Evolutionary conservation across 2,888 invertebrate genomes (phyloP), one percentile per base, ranked within the genome.

Genomic region (Horisme vitalbata): DNA sequence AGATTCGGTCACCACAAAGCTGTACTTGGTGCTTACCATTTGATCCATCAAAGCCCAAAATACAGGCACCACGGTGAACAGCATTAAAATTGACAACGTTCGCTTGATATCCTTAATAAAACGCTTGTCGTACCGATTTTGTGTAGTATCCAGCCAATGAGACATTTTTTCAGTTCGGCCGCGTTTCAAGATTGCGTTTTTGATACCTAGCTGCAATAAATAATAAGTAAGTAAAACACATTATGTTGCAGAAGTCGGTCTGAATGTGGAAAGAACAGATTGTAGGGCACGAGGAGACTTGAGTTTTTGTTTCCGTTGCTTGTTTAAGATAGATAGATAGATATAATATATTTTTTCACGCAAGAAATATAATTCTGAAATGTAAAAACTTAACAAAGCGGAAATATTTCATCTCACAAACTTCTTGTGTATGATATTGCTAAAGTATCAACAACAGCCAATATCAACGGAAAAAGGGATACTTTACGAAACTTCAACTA

Each of bases 11-110:
- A 18, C 5, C 18, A 18, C 18, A 18, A 5, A 18, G 1, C 18
- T 18, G 6, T 18, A 2, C 1, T 4, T n/a, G 28, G 9, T 20
- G 13, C 7, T 7, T 71, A 93, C 93, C 91, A 95, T 95, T 76
- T 99, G 99, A 81, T 99, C 98, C 75, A 95, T 95, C 4, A 99
- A 90, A 0, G 98, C 95, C 97, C 98, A 99, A 83, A 98, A 99
- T 14, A 98, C 87, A 0, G 97, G 97, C 32, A 97, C 75, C 0
- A 98, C 98, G 4, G 97, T 77, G 71, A 95, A 98, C 24, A 98
- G 86, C 41, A 94, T 90, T 12, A 97, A 80, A 2, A 98, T 93
- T 15, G 93, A 92, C 24, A 97, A 75, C 0, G 96, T 88, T n/a
- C 92, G 91, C 79, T 95, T 96, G 2, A 96, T 93, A 61, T 98